These are phyloP conservation scores for Crotalus horridus DNA, from an alignment of 2,113 vertebrate species.

Conservation along the genomic window DNA sequence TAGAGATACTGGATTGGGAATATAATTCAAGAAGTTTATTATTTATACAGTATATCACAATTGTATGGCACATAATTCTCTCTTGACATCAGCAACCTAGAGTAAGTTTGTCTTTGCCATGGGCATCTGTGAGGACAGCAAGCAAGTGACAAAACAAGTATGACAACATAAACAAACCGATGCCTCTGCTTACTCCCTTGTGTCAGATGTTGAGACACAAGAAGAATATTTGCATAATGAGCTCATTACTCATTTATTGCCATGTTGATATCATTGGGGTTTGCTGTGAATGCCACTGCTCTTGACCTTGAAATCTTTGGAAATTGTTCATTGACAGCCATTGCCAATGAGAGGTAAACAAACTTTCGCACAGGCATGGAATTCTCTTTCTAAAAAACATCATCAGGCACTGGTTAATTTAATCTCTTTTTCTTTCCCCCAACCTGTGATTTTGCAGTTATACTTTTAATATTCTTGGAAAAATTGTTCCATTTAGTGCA, in stretches of 20 bases:
- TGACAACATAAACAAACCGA: neutral
- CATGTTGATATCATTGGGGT: neutral
- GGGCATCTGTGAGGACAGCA: neutral
- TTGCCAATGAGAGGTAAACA: neutral
- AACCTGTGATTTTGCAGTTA: neutral
- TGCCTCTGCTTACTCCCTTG: neutral
- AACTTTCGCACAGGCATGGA: neutral
- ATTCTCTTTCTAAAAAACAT: neutral
- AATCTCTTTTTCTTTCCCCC: neutral
- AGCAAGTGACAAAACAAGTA: neutral
- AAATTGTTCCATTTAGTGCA: neutral
- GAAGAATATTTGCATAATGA: neutral
- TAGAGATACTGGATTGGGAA: neutral
- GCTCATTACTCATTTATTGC: neutral
- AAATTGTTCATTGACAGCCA: neutral
- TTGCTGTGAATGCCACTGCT: neutral
- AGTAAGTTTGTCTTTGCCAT: neutral
- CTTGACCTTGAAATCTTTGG: neutral
- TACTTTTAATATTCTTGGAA: neutral
- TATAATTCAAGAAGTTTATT: neutral
- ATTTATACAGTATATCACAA: neutral
- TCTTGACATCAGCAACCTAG: neutral
- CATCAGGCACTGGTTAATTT: neutral
- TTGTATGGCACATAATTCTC: neutral
- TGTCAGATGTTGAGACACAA: neutral